phyloP scores from a whole-genome alignment of 2,797 vertebrate genomes.

The Craterocephalus amniculus region DNA sequence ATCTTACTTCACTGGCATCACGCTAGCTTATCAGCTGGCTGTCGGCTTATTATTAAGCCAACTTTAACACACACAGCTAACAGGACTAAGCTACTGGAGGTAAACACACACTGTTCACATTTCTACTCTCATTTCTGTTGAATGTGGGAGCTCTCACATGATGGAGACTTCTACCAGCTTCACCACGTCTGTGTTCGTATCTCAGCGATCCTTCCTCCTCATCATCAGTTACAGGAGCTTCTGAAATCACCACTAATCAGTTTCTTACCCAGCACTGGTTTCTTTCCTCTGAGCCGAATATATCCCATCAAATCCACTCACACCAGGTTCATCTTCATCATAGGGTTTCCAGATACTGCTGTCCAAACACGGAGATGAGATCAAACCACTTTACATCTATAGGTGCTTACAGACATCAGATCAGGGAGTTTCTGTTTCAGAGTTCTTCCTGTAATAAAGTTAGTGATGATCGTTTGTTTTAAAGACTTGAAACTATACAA shows the following conservation, averaged over 20 bases:
- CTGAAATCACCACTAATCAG: neutral
- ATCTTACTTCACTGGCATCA: neutral
- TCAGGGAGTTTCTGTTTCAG: neutral
- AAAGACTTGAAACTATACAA: neutral
- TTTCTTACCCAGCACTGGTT: neutral
- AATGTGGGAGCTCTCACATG: neutral
- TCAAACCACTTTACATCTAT: neutral
- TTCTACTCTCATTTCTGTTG: neutral
- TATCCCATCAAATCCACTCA: neutral
- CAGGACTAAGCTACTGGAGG: neutral
- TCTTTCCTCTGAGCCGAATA: neutral
- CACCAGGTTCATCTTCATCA: neutral
- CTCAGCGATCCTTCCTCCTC: neutral
- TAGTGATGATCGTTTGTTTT: neutral
- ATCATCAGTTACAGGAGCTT: neutral
- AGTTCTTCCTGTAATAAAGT: neutral
- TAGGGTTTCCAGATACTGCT: neutral
- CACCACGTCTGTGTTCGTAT: neutral
- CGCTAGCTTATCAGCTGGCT: neutral
- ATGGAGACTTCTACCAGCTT: neutral
- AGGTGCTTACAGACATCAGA: neutral
- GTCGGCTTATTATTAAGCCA: neutral
- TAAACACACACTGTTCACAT: neutral
- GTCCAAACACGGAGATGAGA: neutral
- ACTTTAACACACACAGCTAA: neutral